Percentiles rank a stretch among this genome's conserved stretches.
phyloP scores from a whole-genome alignment of 2,113 vertebrate species.

The Capreolus pygargus region DNA sequence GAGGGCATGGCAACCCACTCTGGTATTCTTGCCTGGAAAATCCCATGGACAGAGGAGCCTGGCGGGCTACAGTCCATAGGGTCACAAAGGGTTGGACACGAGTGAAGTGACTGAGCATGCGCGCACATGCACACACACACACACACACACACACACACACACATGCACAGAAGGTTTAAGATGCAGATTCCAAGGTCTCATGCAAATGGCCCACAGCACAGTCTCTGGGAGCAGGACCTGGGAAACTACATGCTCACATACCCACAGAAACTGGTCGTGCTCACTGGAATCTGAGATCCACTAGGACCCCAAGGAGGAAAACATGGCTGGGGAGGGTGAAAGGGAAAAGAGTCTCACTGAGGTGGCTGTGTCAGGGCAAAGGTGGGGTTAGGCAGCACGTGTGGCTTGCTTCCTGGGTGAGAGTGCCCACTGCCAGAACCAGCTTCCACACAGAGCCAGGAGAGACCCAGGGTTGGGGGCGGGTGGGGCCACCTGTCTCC shows the following conservation, averaged over 20 bases:
- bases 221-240: not conserved
- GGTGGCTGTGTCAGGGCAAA: not conserved
- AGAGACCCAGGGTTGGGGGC: not conserved
- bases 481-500: conserved; percentile 40
- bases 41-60: not conserved
- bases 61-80: not conserved
- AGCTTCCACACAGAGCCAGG: not conserved
- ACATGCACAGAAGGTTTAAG: not conserved
- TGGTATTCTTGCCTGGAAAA: not conserved
- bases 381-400: accelerated
- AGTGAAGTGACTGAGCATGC: not conserved
- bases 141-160: not conserved
- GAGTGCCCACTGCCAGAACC: not conserved
- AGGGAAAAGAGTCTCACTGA: not conserved
- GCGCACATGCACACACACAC: accelerated
- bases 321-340: too few species aligned
- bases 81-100: not conserved
- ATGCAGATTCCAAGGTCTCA: not conserved
- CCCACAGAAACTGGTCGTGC: not conserved
- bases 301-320: not conserved
- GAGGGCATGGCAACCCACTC: not conserved
- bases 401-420: not conserved
- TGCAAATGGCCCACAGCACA: not conserved
- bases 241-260: not conserved
- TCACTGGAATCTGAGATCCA: not conserved